Evolutionary conservation across 2,888 invertebrate species (phyloP).

Genomic region (Himalopsyche japonica): DNA sequence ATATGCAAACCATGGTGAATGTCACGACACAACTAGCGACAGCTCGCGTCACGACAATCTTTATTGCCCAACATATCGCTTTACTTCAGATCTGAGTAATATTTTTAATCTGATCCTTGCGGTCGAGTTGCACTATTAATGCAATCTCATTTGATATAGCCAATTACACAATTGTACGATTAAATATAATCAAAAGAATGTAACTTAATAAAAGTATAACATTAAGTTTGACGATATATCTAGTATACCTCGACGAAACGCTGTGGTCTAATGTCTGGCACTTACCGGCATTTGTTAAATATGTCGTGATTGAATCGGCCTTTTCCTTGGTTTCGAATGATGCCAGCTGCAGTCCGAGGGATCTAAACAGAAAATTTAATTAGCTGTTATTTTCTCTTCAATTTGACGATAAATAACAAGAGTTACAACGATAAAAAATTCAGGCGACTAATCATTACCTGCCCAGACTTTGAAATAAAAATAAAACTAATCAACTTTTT

Average conservation of each 20-base stretch:
- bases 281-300: constrained; percentile 77
- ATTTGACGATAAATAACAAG: too few relatives aligned
- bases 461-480: too few relatives aligned
- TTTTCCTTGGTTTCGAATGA: constrained; percentile 88
- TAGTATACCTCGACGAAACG: too few relatives aligned
- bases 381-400: neutral
- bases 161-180: neutral
- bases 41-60: neutral
- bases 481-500: too few relatives aligned
- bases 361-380: constrained; percentile 52
- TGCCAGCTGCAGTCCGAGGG: constrained; percentile 80
- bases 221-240: too few relatives aligned
- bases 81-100: neutral
- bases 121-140: neutral
- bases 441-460: too few relatives aligned
- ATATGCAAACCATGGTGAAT: neutral
- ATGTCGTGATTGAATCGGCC: constrained; percentile 81
- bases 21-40: neutral
- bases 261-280: neutral
- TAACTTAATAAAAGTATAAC: too few relatives aligned
- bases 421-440: too few relatives aligned
- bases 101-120: neutral
- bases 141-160: neutral
- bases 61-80: neutral
- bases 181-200: too few relatives aligned